phyloP scores from a whole-genome alignment of 2,113 vertebrate species.

The Cebidichthys violaceus region DNA sequence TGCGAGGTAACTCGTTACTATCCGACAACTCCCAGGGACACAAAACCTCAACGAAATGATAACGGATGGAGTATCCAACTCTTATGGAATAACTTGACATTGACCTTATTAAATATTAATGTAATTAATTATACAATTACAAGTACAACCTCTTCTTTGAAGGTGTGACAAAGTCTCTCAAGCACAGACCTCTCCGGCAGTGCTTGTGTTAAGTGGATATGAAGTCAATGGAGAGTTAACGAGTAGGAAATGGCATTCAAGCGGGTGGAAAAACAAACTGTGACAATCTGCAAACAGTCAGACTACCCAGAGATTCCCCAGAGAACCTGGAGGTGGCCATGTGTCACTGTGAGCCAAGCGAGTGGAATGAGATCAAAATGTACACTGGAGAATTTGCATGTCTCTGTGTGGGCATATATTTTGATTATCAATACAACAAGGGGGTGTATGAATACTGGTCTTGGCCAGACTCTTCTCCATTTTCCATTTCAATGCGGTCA shows the following conservation, averaged over 20 bases:
- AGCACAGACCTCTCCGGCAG: slow-evolving; percentile 21
- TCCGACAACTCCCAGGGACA: slow-evolving; percentile 2
- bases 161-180: slow-evolving; percentile 55
- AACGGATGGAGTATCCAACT: slow-evolving; percentile 1
- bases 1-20: neutral
- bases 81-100: slow-evolving; percentile 18
- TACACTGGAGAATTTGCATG: slow-evolving; percentile 20
- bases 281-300: slow-evolving; percentile 58
- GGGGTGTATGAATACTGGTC: neutral
- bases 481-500: neutral
- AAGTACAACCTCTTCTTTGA: slow-evolving; percentile 13
- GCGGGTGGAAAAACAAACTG: slow-evolving; percentile 59
- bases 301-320: slow-evolving; percentile 35
- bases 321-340: slow-evolving; percentile 57
- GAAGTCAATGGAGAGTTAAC: slow-evolving; percentile 70
- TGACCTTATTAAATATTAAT: slow-evolving; percentile 38
- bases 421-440: neutral
- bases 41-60: neutral
- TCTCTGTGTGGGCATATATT: slow-evolving; percentile 18
- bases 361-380: slow-evolving; percentile 17
- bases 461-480: neutral
- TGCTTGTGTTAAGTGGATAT: slow-evolving; percentile 56
- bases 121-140: slow-evolving; percentile 43
- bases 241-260: slow-evolving; percentile 67
- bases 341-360: slow-evolving; percentile 41